Base-by-base conservation (phyloP, 2,888 invertebrate genomes). In the Caenorhabditis drosophilae region DNA sequence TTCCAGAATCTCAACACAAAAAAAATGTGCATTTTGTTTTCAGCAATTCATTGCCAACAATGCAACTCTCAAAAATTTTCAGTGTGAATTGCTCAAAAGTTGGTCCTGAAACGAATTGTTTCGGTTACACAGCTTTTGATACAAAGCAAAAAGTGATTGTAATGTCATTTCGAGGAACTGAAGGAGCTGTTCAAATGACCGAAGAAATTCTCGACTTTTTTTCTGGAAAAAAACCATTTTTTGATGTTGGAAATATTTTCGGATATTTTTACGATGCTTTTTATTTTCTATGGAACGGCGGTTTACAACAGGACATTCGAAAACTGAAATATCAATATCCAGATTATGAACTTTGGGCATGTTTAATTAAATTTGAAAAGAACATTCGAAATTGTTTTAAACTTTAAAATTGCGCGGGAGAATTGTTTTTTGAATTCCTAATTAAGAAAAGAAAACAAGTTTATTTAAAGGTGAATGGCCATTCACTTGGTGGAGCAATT, bases 181-280 rank as follows among this genome's bases (percentile, higher is more conserved):
- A 60, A 23, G 60, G 61, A 16, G 18, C 49, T 16, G 47, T 47
- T 15, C 71, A 74, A 38, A 38, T 74, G 3, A 42, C 51, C n/a
- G 58, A 64, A 15, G 72, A 72, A 49, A 50, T 52, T 16, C 42
- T 53, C 16, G 44, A 51, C 26, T 61, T 69, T 40, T 62, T 55
- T 56, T 22, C 27, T n/a, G 55, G 55, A 3, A 59, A 66, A 22
- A 66, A 60, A 15, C 38, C 34, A 23, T 54, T 67, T 18, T 52
- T 61, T 44, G 50, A 55, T 4, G 63, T 58, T 18, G 74, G 74
- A 2, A 38, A 55, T 38, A 61, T 74, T 16, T 62, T 60, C 49
- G 42, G 48, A 25, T 74, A 74, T 52, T 74, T 74, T 40, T 67
- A 70, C 48, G 62, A 66, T 36, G 74, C 69, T 12, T 72, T 67